phyloP scores from a whole-genome alignment of 2,888 invertebrate genomes.

The Therioaphis trifolii region DNA sequence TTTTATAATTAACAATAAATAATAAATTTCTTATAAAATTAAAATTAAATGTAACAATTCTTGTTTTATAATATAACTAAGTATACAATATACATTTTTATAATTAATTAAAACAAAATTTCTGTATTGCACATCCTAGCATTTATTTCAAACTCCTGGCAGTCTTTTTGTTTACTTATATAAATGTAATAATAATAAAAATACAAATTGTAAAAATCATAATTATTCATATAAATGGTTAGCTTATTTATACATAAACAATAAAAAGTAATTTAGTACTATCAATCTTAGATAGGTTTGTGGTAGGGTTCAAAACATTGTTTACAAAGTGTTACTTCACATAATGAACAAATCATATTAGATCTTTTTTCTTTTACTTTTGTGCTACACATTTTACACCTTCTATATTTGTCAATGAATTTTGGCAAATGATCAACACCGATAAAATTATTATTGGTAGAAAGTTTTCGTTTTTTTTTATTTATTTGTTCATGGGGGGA shows the following conservation, averaged over 20 bases:
- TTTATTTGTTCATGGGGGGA: neutral
- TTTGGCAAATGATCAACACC: constrained; percentile 39
- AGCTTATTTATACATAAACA: neutral
- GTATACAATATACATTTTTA: no score
- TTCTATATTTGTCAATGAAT: constrained; percentile 35
- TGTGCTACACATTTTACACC: constrained; percentile 22
- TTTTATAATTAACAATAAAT: no score
- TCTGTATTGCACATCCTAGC: constrained; percentile 51
- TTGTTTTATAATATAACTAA: no score
- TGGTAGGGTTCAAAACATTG: constrained; percentile 25
- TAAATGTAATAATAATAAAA: constrained; percentile 13
- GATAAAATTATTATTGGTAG: constrained; percentile 7
- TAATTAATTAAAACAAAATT: no score
- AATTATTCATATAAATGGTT: constrained; percentile 24
- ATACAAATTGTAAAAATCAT: neutral
- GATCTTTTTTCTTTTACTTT: constrained; percentile 48
- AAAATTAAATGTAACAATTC: no score
- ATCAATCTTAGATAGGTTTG: constrained; percentile 9
- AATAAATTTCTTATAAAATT: no score
- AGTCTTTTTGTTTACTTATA: constrained; percentile 5
- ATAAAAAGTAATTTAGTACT: constrained; percentile 21
- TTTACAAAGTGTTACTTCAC: constrained; percentile 33
- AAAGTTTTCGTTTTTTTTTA: constrained; percentile 16
- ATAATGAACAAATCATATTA: constrained; percentile 36
- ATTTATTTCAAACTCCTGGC: constrained; percentile 64